phyloP scores from a whole-genome alignment of 2,113 vertebrate species.

The Macrotus californicus region DNA sequence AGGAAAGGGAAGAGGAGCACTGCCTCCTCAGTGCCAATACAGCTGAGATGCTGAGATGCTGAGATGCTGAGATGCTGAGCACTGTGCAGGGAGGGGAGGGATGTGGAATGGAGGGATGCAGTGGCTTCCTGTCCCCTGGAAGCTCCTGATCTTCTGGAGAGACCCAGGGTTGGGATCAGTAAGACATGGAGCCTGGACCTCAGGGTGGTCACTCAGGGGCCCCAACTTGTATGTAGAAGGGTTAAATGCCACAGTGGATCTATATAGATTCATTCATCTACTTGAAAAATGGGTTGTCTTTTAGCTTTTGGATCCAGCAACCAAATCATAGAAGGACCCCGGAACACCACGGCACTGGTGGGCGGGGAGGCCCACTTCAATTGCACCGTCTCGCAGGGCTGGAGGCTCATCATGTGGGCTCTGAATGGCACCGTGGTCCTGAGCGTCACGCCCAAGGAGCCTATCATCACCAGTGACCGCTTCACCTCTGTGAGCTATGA shows the following conservation, averaged over 20 bases:
- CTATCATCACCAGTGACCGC: slow-evolving; percentile 70
- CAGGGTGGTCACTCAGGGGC: accelerated
- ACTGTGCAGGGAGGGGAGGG: background rate
- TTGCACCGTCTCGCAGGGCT: slow-evolving; percentile 80
- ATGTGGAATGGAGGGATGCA: accelerated
- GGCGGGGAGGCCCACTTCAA: slow-evolving; percentile 83
- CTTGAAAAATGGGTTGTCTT: background rate
- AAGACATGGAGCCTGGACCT: background rate
- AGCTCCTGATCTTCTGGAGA: background rate
- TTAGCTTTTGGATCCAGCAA: slow-evolving; percentile 69
- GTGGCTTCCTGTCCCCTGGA: background rate
- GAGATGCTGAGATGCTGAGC: accelerated
- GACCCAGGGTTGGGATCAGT: no score
- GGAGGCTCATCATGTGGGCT: slow-evolving; percentile 87
- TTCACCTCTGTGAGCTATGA: slow-evolving; percentile 74
- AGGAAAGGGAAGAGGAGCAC: background rate
- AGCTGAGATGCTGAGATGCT: background rate
- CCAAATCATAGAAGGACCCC: slow-evolving; percentile 74
- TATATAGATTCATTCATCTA: background rate
- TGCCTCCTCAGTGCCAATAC: background rate
- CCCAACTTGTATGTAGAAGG: background rate
- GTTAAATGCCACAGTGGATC: background rate
- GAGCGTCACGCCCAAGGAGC: slow-evolving; percentile 61
- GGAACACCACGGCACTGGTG: slow-evolving; percentile 77
- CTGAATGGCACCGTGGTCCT: slow-evolving; percentile 71